Percentiles rank a stretch among this genome's conserved stretches.
These are phyloP conservation scores for Trissonchulus latispiculum DNA, from an alignment of 2,888 invertebrate species.

Conservation along the genomic window DNA sequence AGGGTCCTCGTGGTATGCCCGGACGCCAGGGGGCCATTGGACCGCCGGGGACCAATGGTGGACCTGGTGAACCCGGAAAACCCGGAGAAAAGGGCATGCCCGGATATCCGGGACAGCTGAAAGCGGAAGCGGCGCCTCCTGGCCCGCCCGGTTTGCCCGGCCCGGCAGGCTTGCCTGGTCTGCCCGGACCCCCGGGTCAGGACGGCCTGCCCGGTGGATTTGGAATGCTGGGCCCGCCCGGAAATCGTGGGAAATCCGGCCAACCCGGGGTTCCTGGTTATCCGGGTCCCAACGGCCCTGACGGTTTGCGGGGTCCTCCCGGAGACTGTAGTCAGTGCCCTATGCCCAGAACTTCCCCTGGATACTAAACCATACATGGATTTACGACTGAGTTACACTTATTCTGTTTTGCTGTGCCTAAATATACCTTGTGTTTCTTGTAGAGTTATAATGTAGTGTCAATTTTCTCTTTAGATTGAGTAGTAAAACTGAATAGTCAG, in stretches of 20 bases:
- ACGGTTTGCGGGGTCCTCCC: neutral
- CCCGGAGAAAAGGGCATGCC: too few species aligned
- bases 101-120: neutral
- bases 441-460: too few species aligned
- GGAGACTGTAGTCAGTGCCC: constrained; percentile 12
- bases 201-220: neutral
- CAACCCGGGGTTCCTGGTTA: constrained; percentile 1
- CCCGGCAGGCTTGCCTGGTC: neutral
- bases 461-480: too few species aligned
- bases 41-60: neutral
- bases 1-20: constrained; percentile 35
- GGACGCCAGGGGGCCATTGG: neutral
- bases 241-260: neutral
- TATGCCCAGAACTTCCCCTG: neutral
- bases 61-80: neutral
- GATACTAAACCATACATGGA: too few species aligned
- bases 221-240: neutral
- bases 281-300: neutral
- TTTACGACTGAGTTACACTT: too few species aligned
- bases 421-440: too few species aligned
- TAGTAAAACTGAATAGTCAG: too few species aligned
- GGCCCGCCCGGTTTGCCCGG: neutral
- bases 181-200: neutral
- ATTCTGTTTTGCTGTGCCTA: too few species aligned
- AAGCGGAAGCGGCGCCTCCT: neutral